phyloP scores from a whole-genome alignment of 2,888 invertebrate genomes.

The Spodoptera picta region DNA sequence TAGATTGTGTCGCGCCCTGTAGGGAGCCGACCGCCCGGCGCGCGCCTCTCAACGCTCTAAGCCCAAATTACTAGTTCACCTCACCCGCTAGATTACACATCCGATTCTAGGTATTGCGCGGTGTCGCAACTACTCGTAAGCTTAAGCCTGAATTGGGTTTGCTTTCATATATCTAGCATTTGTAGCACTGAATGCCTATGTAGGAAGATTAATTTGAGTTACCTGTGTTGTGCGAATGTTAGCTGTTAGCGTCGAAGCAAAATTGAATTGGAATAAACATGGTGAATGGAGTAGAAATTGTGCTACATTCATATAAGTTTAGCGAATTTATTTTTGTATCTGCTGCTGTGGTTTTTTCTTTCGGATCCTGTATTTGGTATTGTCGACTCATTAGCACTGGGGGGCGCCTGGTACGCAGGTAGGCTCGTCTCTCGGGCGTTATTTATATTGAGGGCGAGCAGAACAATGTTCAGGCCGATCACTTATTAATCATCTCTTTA shows the following conservation, averaged over 20 bases:
- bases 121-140: slow-evolving; percentile 53
- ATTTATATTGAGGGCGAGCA: slow-evolving; percentile 75
- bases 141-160: slow-evolving; percentile 57
- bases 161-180: slow-evolving; percentile 51
- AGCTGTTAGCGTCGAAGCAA: slow-evolving; percentile 11
- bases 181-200: slow-evolving; percentile 40
- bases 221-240: slow-evolving; percentile 40
- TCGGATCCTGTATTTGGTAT: slow-evolving; percentile 48
- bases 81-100: slow-evolving; percentile 64
- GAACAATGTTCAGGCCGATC: slow-evolving; percentile 76
- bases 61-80: slow-evolving; percentile 77
- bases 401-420: slow-evolving; percentile 75
- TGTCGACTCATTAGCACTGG: slow-evolving; percentile 79
- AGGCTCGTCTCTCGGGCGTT: slow-evolving; percentile 65
- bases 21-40: slow-evolving; percentile 78
- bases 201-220: slow-evolving; percentile 50
- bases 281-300: slow-evolving; percentile 17
- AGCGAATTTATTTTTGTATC: slow-evolving; percentile 33
- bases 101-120: slow-evolving; percentile 60
- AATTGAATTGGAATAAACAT: slow-evolving; percentile 32
- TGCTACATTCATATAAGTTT: slow-evolving; percentile 21
- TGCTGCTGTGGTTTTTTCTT: slow-evolving; percentile 39
- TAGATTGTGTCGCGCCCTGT: slow-evolving; percentile 72
- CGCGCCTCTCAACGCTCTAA: slow-evolving; percentile 77
- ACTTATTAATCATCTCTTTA: slow-evolving; percentile 83